Percentiles rank a stretch among this genome's conserved stretches.
Evolutionary conservation across 2,113 vertebrate genomes (phyloP).

Genomic region (Myotis lucifugus): DNA sequence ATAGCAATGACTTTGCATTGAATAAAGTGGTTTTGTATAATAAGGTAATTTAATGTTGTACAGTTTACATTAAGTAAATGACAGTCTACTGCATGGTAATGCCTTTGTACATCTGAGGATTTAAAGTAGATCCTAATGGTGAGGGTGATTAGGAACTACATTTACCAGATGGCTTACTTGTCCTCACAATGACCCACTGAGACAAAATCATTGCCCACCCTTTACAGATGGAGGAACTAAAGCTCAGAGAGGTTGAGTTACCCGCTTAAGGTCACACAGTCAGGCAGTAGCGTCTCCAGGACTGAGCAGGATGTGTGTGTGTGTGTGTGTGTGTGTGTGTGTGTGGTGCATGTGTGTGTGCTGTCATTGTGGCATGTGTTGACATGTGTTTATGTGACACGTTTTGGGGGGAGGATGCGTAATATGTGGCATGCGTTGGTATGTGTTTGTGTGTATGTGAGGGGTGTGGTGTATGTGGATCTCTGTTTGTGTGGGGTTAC

Average conservation of each 20-base stretch:
- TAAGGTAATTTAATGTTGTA: background rate
- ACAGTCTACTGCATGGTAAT: background rate
- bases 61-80: background rate
- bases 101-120: background rate
- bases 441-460: background rate
- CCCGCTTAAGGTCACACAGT: background rate
- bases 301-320: background rate
- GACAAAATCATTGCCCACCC: background rate
- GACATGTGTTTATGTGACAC: background rate
- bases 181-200: background rate
- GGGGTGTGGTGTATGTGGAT: background rate
- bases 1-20: background rate
- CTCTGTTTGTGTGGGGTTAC: conserved; percentile 13
- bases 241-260: background rate
- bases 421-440: background rate
- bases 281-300: background rate
- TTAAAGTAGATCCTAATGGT: background rate
- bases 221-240: background rate
- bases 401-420: background rate
- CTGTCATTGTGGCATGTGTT: background rate
- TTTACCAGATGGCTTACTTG: background rate
- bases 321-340: background rate
- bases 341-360: background rate
- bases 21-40: background rate
- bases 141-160: background rate